Base-by-base conservation (phyloP, 1,140 invertebrate species). In the Glomeris maerens region DNA sequence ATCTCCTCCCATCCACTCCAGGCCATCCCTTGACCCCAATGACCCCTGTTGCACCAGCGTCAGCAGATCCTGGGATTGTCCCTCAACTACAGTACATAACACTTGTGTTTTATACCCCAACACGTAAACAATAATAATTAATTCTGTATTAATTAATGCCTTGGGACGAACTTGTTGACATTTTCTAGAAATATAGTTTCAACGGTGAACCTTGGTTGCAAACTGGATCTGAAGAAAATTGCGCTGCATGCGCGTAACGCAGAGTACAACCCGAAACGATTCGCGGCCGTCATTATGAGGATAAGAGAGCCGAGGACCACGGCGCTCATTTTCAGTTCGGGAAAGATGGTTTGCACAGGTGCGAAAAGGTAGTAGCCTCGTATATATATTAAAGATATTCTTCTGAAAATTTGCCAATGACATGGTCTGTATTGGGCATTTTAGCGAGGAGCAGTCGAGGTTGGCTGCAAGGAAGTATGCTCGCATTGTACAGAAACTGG, bases 261-360 rank as follows among this genome's bases (percentile, higher is more conserved):
- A 13, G 96, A 99, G 70, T 99, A 98, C 62, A 99, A 99, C 72
- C 96, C 96, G 25, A 99, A 98, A 72, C 82, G 96, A 66, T 99
- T 99, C 78, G 95, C 96, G 44, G 96, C 96, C 53, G 95, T 99
- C 0, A 99, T 99, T 49, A 99, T 99, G 96, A 76, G 96, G 64
- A 99, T 99, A 62, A 74, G 95, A 65, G 93, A 98, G 65, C 96
- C 96, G 0, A 72, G 96, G 57, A 99, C 96, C 2, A 99, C 96
- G 22, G 96, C 96, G 13, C 70, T 99, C 10, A 99, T 99, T 57
- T 99, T 99, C 64, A 95, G 91, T 61, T 98, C 94, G 36, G 96
- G 96, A 0, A 99, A 99, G 78, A 98, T 99, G 95, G 96, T 99
- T 0, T 99, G 96, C 66, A 99, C 96, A 1, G 96, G 96, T 20